Evolutionary conservation across 1,140 invertebrate genomes (phyloP).

Genomic region (Diorhabda elongata): DNA sequence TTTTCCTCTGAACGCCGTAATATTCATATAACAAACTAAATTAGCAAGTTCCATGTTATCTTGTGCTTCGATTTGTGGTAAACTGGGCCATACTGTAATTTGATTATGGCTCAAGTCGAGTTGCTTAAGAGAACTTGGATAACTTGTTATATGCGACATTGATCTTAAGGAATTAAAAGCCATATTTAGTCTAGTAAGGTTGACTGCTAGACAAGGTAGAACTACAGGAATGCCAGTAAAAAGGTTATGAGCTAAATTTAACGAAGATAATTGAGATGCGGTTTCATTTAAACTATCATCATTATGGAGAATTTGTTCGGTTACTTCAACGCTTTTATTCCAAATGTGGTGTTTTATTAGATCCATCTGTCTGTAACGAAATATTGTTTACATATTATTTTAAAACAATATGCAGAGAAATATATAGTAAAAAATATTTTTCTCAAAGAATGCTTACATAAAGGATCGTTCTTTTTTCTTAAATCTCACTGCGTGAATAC

Average conservation of each 20-base stretch:
- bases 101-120: constrained; percentile 91
- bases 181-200: constrained; percentile 83
- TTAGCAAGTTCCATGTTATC: constrained; percentile 59
- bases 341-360: constrained; percentile 68
- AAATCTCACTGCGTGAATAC: constrained; percentile 34
- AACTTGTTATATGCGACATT: constrained; percentile 86
- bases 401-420: neutral
- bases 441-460: constrained; percentile 33
- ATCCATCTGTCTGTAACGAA: constrained; percentile 49
- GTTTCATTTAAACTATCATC: constrained; percentile 47
- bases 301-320: constrained; percentile 60
- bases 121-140: constrained; percentile 83
- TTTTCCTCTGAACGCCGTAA: constrained; percentile 37
- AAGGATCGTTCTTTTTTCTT: constrained; percentile 43
- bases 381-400: neutral
- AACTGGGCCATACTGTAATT: constrained; percentile 81
- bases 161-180: constrained; percentile 81
- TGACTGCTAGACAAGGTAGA: constrained; percentile 84
- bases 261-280: constrained; percentile 60
- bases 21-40: constrained; percentile 58
- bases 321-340: constrained; percentile 65
- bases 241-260: constrained; percentile 89
- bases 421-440: constrained; percentile 10
- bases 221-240: constrained; percentile 81
- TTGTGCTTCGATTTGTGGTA: constrained; percentile 64